Evolutionary conservation across 2,888 invertebrate species (phyloP), one percentile per base, ranked within the genome.

Genomic region (Mythimna ferrago): DNA sequence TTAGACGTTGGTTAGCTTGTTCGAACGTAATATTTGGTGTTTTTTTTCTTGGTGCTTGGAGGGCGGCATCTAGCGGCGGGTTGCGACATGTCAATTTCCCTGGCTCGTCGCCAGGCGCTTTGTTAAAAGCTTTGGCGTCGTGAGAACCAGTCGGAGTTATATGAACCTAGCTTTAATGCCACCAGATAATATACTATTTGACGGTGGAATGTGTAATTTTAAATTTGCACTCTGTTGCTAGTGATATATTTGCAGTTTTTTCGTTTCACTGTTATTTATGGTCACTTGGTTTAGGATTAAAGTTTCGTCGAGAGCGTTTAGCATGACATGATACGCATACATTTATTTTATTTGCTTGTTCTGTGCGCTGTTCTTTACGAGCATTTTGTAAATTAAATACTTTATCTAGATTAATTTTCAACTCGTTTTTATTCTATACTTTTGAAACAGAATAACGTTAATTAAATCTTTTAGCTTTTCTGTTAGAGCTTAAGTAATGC

Each of bases 91-190:
- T 91, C 91, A 87, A 89, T 88, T 85, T 81, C 81, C 82, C 89
- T 94, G 95, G 94, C 90, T 77, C 73, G 73, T 62, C 71, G 95
- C 95, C 95, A 95, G 91, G 90, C 87, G 92, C 91, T 94, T 91
- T 92, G 94, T 91, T 92, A 90, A 92, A 91, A 93, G 92, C 91
- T 88, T 90, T 89, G 89, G 91, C 92, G 89, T 90, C 93, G 88
- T 81, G 82, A 86, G 81, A 87, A 84, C 86, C 84, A 71, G 71
- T 75, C 89, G 89, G 91, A 90, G 82, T 85, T 82, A 80, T 88
- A 87, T 85, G 82, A 82, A 85, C 81, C 82, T 81, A 85, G 83
- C 79, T 83, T 82, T 83, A 87, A 85, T 86, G 84, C 84, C 77
- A 81, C 73, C 80, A 81, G 86, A 88, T 89, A 87, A 88, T 88